Conservation (phyloP, 2,797 vertebrate species). For the Mus minutoides region DNA sequence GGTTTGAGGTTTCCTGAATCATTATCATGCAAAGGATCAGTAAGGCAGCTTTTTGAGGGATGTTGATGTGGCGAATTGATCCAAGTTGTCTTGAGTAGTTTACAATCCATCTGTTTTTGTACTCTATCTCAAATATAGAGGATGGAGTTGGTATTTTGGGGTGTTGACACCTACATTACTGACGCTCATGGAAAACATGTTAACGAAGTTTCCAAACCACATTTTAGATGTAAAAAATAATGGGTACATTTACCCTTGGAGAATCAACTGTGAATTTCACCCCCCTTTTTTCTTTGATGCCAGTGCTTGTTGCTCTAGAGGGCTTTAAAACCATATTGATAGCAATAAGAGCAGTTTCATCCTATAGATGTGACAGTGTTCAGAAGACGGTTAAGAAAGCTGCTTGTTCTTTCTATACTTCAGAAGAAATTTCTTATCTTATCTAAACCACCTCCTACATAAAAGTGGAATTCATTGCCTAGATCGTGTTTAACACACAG, state of each 20-base stretch:
- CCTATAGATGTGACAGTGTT: not conserved
- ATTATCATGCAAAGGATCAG: conserved; percentile 13
- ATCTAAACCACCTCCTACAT: not conserved
- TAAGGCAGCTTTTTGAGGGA: conserved; percentile 41
- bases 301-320: not conserved
- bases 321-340: conserved; percentile 9
- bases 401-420: not conserved
- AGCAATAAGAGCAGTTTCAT: not conserved
- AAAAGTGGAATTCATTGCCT: not conserved
- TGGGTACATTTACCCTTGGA: not conserved
- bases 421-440: not conserved
- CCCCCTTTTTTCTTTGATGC: not conserved
- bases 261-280: not conserved
- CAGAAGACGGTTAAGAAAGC: not conserved
- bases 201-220: conserved; percentile 14
- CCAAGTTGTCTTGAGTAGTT: not conserved
- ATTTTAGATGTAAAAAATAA: conserved; percentile 24
- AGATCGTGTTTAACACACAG: not conserved
- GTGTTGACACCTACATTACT: not conserved
- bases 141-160: not conserved
- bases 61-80: conserved; percentile 32
- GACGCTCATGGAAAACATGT: not conserved
- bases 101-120: not conserved
- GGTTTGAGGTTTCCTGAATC: conserved; percentile 61
- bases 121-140: not conserved